Conservation (phyloP, 2,113 vertebrate genomes). For the Xyliphius kryptos region DNA sequence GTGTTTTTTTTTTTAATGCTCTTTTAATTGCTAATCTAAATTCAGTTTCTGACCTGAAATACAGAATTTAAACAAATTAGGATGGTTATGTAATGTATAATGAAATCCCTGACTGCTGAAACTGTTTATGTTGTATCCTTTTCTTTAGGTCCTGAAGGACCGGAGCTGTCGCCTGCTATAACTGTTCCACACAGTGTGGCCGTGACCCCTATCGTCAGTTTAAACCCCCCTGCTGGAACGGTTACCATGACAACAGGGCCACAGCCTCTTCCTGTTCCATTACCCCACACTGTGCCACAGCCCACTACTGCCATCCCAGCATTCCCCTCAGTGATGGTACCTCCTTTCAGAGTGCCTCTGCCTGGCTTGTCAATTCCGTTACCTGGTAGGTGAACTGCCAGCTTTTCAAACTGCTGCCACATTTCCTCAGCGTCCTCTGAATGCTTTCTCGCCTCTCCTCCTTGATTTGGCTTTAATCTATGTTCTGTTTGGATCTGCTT, state of each 20-base stretch:
- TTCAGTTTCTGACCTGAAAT: neutral
- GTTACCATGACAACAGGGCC: constrained; percentile 75
- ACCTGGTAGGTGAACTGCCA: constrained; percentile 26
- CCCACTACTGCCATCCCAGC: constrained; percentile 76
- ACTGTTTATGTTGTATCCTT: neutral
- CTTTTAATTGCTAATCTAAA: neutral
- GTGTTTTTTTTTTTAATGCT: no score
- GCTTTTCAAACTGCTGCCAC: neutral
- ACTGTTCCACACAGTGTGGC: constrained; percentile 73
- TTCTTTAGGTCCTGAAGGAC: constrained; percentile 48
- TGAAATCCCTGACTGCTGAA: no score
- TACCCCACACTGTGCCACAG: constrained; percentile 77
- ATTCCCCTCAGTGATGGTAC: constrained; percentile 86
- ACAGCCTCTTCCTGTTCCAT: constrained; percentile 72
- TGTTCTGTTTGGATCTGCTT: constrained; percentile 16
- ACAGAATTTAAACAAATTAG: neutral
- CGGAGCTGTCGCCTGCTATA: constrained; percentile 48
- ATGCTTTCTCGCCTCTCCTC: neutral
- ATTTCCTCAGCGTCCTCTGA: neutral
- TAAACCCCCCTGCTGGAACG: constrained; percentile 76
- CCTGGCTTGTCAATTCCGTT: constrained; percentile 65
- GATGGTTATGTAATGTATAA: no score
- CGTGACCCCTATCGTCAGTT: constrained; percentile 70
- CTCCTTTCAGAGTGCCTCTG: constrained; percentile 84
- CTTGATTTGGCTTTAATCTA: constrained; percentile 11